Evolutionary conservation across 2,888 invertebrate genomes (phyloP), one percentile per base, ranked within the genome.

Genomic region (Nephrotoma guestfalica): DNA sequence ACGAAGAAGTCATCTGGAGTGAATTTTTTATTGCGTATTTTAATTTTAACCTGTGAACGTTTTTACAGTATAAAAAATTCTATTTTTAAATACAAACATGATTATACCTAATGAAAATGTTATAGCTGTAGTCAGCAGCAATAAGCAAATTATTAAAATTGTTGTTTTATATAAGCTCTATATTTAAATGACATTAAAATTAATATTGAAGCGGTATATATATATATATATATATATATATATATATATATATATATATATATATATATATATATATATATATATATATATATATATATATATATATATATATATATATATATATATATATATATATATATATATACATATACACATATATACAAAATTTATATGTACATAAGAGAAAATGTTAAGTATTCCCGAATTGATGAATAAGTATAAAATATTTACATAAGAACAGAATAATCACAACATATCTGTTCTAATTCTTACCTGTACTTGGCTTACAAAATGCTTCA

Each of bases 401-500:
- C 71, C 71, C 71, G 71, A 71, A 71, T 30, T 71, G 30, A 71
- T 30, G 30, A 71, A 15, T 47, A 15, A 51, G 15, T 6, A 51
- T 1, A 71, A 9, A 71, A 18, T 71, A 71, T 71, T 71, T 71
- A 71, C 71, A 71, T 71, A 88, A 92, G 92, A 90, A 93, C 93
- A 89, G 94, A 90, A 88, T 91, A 90, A 71, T 88, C 87, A 45
- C 88, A 88, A 88, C 92, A 92, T 87, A 90, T 90, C 86, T 90
- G 18, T 85, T 85, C 85, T 85, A 30, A 15, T n/a, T 84, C 84
- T 84, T 84, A 84, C 84, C 84, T 84, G 42, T 84, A 41, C 15
- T n/a, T 5, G 71, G 71, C 30, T 13, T 42, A 87, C 88, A 88
- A 86, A 87, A 86, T 88, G 88, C 92, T 89, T 95, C 95, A 89